Conservation (phyloP, 1,140 invertebrate genomes). For the Meloidogyne floridensis region DNA sequence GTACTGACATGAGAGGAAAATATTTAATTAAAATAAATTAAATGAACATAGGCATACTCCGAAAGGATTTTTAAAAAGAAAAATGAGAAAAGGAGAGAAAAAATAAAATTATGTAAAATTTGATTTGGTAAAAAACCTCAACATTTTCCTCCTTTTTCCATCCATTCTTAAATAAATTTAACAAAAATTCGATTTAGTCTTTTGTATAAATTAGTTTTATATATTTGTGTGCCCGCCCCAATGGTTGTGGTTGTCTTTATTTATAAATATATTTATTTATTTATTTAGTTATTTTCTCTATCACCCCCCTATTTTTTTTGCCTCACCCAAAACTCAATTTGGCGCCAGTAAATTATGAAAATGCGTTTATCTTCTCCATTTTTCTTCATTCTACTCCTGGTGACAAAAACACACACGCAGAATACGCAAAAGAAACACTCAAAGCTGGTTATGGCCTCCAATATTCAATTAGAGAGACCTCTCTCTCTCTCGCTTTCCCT, state of each 20-base stretch:
- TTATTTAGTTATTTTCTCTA: not conserved
- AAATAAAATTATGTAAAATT: not conserved
- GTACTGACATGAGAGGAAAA: not conserved
- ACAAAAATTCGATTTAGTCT: conserved; percentile 33
- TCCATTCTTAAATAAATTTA: not conserved
- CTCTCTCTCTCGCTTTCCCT: conserved; percentile 2
- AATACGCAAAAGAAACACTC: not conserved
- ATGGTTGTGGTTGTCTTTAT: not conserved
- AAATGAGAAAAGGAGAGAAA: not conserved
- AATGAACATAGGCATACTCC: not conserved
- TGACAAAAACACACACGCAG: not conserved
- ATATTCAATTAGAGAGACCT: conserved; percentile 30
- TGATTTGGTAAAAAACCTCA: not conserved
- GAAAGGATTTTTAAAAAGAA: not conserved
- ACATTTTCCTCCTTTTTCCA: not conserved
- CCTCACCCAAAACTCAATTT: conserved; percentile 28
- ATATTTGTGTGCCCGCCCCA: not conserved
- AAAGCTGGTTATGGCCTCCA: not conserved
- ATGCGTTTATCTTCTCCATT: conserved; percentile 22
- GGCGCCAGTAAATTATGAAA: conserved; percentile 37
- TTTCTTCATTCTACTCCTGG: not conserved
- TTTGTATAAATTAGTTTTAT: conserved; percentile 32
- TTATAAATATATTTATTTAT: not conserved
- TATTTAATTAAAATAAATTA: not conserved
- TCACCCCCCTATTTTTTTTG: not conserved